A percentile compares a stretch with the other conserved stretches of the same genome.
These are phyloP conservation scores for Stenopsyche tienmushanensis DNA, from an alignment of 1,140 invertebrate genomes.

Conservation along the genomic window DNA sequence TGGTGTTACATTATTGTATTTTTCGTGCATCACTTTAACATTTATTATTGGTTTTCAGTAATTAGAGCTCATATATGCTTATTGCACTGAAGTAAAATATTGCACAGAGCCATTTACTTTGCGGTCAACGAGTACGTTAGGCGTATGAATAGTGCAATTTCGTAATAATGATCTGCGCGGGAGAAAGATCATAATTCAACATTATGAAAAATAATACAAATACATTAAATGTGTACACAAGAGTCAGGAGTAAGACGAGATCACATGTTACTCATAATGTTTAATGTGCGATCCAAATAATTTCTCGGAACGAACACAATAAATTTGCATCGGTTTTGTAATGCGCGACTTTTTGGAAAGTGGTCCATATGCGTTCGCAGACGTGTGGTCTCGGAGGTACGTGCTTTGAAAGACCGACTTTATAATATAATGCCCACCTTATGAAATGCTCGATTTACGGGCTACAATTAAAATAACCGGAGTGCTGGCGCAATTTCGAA, in stretches of 20 bases:
- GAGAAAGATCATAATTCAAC: neutral
- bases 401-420: too few relatives aligned
- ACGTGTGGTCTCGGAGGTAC: too few relatives aligned
- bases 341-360: conserved; percentile 11
- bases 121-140: neutral
- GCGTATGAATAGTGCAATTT: neutral
- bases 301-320: neutral
- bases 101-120: neutral
- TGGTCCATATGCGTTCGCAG: conserved; percentile 4
- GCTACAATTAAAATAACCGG: neutral
- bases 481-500: neutral
- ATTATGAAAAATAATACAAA: neutral
- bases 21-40: neutral
- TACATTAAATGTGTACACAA: neutral
- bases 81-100: neutral
- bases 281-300: neutral
- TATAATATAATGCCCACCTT: too few relatives aligned
- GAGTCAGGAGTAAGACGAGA: neutral
- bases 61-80: neutral
- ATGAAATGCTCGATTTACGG: neutral
- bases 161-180: neutral
- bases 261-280: neutral
- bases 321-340: conserved; percentile 22
- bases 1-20: neutral
- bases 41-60: neutral